phyloP scores from a whole-genome alignment of 1,140 invertebrate species.

The Pseudobourletiella spinata region DNA sequence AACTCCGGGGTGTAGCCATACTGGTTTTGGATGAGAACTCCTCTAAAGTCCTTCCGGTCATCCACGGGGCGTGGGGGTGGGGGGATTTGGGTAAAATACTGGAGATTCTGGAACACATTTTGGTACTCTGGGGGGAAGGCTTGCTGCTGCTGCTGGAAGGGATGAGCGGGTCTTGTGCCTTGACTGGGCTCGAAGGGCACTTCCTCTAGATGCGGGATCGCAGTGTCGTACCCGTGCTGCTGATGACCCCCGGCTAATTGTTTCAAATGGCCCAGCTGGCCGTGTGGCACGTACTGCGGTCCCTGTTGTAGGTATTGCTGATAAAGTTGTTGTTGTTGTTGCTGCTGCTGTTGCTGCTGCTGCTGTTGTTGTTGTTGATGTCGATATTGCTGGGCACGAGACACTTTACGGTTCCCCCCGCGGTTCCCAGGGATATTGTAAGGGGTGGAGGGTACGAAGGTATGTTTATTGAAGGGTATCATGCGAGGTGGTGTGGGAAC shows the following conservation, averaged over 20 bases:
- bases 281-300: neutral
- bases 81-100: neutral
- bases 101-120: neutral
- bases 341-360: slow-evolving; percentile 9
- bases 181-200: neutral
- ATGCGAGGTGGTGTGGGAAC: slow-evolving; percentile 28
- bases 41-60: neutral
- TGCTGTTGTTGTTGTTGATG: slow-evolving; percentile 36
- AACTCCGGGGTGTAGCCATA: slow-evolving; percentile 23
- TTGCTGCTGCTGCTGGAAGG: neutral
- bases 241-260: neutral
- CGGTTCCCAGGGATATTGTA: neutral
- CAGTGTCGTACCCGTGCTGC: neutral
- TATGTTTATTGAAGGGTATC: slow-evolving; percentile 5
- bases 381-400: slow-evolving; percentile 11
- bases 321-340: neutral
- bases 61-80: neutral
- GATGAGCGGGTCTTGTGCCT: neutral
- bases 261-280: neutral
- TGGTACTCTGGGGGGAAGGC: slow-evolving; percentile 1
- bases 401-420: slow-evolving; percentile 11
- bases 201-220: neutral
- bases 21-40: slow-evolving; percentile 10
- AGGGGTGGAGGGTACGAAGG: neutral
- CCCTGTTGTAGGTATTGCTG: neutral